Conservation (phyloP, 2,113 vertebrate species). For the Egretta garzetta region DNA sequence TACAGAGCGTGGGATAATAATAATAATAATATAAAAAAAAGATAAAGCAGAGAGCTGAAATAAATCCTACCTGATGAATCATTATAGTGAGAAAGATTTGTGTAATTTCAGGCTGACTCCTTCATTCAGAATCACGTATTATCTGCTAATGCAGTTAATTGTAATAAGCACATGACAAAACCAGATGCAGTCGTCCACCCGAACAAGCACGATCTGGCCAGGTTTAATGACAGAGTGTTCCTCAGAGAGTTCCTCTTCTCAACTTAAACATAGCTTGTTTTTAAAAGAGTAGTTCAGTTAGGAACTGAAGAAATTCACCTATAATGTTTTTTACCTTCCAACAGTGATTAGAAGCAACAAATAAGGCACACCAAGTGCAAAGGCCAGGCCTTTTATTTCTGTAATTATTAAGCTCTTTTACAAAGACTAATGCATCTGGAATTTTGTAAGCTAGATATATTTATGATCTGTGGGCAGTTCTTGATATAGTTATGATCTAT, state of each 20-base stretch:
- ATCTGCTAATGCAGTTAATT: background rate
- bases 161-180: background rate
- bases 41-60: background rate
- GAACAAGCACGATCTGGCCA: background rate
- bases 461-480: background rate
- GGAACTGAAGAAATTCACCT: background rate
- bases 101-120: background rate
- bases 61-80: constrained; percentile 46
- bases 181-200: background rate
- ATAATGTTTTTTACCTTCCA: background rate
- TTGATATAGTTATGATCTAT: background rate
- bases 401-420: background rate
- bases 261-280: background rate
- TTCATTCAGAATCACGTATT: constrained; percentile 22
- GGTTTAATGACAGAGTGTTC: background rate
- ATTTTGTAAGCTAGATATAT: constrained; percentile 4
- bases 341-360: background rate
- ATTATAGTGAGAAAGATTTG: background rate
- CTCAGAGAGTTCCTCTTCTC: background rate
- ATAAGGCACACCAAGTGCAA: background rate
- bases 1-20: background rate
- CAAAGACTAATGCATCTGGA: constrained; percentile 6
- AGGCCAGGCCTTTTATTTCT: background rate
- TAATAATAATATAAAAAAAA: background rate
- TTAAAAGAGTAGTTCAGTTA: background rate